A percentile compares a stretch with the other conserved stretches of the same genome.
Evolutionary conservation across 2,113 vertebrate genomes (phyloP).

Genomic region (Clupea harengus): DNA sequence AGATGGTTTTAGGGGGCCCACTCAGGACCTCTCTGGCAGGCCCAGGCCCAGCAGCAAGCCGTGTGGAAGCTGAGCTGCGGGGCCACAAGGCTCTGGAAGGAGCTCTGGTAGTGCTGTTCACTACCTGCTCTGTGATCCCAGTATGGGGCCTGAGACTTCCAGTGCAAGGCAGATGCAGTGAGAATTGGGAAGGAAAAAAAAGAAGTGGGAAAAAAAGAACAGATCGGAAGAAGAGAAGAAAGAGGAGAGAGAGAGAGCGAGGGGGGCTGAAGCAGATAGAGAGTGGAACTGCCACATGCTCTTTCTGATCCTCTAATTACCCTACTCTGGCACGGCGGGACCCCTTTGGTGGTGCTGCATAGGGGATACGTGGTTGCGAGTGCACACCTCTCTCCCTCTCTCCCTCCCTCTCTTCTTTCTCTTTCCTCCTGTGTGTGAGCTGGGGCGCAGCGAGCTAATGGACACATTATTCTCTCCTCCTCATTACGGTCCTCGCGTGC

Average conservation of each 20-base stretch:
- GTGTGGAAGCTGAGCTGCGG: background rate
- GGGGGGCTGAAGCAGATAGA: background rate
- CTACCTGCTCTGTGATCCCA: slow-evolving; percentile 6
- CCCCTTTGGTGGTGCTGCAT: slow-evolving; percentile 43
- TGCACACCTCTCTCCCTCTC: background rate
- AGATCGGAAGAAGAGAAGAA: background rate
- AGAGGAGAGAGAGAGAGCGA: background rate
- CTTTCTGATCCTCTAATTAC: slow-evolving; percentile 58
- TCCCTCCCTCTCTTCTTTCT: background rate
- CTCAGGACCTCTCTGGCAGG: slow-evolving; percentile 1
- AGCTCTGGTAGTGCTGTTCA: background rate
- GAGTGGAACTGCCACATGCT: slow-evolving; percentile 45
- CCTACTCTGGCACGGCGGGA: slow-evolving; percentile 44
- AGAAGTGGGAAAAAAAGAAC: background rate
- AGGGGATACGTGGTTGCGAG: slow-evolving; percentile 10
- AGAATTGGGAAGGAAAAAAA: background rate
- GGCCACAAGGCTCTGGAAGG: background rate
- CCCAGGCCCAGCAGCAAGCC: background rate
- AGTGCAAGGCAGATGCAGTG: background rate
- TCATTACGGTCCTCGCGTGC: slow-evolving; percentile 49
- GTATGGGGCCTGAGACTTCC: background rate
- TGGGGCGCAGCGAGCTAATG: slow-evolving; percentile 52
- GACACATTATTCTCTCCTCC: slow-evolving; percentile 53
- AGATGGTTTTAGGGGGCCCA: background rate
- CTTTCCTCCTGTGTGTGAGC: background rate